Evolutionary conservation across 2,797 vertebrate species (phyloP).

Genomic region (Crotalus adamanteus): DNA sequence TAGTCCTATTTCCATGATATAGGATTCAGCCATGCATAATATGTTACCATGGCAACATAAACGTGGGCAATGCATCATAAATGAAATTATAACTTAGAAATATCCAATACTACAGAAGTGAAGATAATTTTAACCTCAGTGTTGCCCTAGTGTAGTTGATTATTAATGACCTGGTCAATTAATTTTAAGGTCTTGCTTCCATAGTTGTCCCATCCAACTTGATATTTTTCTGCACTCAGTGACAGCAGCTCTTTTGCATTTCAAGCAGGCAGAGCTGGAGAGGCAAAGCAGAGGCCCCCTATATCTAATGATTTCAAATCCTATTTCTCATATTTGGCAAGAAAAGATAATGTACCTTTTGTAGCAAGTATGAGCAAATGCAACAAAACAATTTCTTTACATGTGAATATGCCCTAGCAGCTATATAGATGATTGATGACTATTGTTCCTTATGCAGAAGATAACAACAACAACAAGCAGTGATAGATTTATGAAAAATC

Average conservation of each 20-base stretch:
- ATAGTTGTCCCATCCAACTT: not conserved
- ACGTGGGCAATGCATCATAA: not conserved
- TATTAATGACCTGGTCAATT: not conserved
- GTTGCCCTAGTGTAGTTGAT: not conserved
- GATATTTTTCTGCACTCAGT: not conserved
- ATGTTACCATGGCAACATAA: not conserved
- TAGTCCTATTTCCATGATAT: not conserved
- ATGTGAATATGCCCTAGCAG: not conserved
- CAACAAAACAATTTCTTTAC: not conserved
- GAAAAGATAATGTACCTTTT: not conserved
- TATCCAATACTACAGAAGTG: not conserved
- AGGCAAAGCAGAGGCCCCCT: not conserved
- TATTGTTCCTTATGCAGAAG: not conserved
- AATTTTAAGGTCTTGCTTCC: not conserved
- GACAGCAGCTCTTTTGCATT: not conserved
- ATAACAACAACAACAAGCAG: too few species aligned
- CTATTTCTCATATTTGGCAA: not conserved
- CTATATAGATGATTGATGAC: not conserved
- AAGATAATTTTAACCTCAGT: not conserved
- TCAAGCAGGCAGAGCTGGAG: not conserved
- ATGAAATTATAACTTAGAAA: not conserved
- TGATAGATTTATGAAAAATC: not conserved
- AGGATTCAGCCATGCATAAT: not conserved
- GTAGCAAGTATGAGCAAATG: not conserved
- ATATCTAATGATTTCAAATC: too few species aligned